Evolutionary conservation across 2,888 invertebrate genomes (phyloP).

Genomic region (Tigriopus californicus): DNA sequence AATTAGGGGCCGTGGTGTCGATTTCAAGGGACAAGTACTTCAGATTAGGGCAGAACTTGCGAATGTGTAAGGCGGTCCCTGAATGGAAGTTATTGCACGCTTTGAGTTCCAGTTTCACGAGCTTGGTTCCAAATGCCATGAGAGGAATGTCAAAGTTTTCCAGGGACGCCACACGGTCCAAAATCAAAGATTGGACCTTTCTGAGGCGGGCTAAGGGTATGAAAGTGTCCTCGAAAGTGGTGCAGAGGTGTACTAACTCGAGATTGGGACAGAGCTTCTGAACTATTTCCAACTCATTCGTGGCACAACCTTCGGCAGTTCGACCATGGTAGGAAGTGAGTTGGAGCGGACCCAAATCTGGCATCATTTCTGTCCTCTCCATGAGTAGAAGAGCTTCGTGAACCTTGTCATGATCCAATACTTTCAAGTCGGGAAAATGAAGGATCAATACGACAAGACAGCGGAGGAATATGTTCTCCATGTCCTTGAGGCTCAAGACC

Average conservation of each 20-base stretch:
- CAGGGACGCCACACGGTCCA: constrained; percentile 2
- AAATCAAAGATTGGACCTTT: not conserved
- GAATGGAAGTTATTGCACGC: constrained; percentile 12
- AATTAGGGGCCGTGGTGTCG: constrained; percentile 6
- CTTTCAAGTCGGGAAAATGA: not conserved
- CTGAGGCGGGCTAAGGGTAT: not conserved
- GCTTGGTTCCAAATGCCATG: not conserved
- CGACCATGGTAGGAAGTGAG: constrained; percentile 5
- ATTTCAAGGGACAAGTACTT: constrained; percentile 4
- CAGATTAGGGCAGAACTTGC: not conserved
- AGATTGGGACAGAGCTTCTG: constrained; percentile 8
- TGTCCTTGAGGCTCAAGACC: constrained; percentile 4
- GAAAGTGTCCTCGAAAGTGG: constrained; percentile 10
- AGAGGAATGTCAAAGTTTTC: constrained; percentile 8
- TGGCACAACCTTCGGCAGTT: not conserved
- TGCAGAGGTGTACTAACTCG: constrained; percentile 5
- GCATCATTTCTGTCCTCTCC: constrained; percentile 7
- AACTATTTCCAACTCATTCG: not conserved
- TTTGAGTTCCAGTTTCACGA: constrained; percentile 6
- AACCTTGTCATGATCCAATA: constrained; percentile 8
- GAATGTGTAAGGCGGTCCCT: constrained; percentile 10
- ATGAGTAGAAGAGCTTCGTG: constrained; percentile 10
- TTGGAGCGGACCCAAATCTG: not conserved
- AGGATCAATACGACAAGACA: not conserved
- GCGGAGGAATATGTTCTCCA: constrained; percentile 10